Evolutionary conservation across 2,888 invertebrate species (phyloP).

Genomic region (Aphodius sticticus): DNA sequence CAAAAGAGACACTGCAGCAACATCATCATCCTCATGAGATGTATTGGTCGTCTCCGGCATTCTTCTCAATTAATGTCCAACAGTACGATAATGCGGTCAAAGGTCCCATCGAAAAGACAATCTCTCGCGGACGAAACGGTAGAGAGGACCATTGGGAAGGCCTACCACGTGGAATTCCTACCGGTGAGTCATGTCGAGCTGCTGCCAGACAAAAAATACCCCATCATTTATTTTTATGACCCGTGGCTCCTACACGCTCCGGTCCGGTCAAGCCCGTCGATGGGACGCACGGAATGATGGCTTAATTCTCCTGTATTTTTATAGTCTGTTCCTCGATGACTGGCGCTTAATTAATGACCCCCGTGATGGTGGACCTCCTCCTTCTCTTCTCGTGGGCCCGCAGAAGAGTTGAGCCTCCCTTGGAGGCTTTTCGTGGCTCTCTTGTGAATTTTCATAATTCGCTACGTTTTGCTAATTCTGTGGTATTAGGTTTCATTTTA

Average conservation of each 20-base stretch:
- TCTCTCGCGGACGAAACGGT: constrained; percentile 8
- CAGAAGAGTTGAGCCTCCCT: not conserved
- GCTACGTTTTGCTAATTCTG: not conserved
- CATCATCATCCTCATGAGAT: no score
- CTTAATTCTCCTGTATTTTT: constrained; percentile 41
- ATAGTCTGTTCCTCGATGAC: constrained; percentile 33
- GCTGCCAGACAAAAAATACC: constrained; percentile 33
- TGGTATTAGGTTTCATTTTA: not conserved
- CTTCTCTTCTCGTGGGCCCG: not conserved
- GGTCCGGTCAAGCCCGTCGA: constrained; percentile 29
- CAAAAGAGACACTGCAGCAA: no score
- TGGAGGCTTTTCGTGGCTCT: not conserved
- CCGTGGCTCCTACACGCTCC: constrained; percentile 36
- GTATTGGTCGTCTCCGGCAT: constrained; percentile 9
- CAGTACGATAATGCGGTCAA: constrained; percentile 29
- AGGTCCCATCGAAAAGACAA: constrained; percentile 26
- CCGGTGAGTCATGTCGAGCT: constrained; percentile 31
- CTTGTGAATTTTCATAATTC: not conserved
- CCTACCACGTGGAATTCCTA: constrained; percentile 33
- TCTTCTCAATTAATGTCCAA: constrained; percentile 30
- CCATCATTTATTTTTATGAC: constrained; percentile 39
- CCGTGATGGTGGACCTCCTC: not conserved
- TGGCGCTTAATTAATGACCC: constrained; percentile 35
- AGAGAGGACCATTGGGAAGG: constrained; percentile 22
- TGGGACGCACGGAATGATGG: constrained; percentile 36